Evolutionary conservation across 2,797 vertebrate genomes (phyloP), one percentile per base, ranked within the genome.

Genomic region (Lutjanus campechanus): DNA sequence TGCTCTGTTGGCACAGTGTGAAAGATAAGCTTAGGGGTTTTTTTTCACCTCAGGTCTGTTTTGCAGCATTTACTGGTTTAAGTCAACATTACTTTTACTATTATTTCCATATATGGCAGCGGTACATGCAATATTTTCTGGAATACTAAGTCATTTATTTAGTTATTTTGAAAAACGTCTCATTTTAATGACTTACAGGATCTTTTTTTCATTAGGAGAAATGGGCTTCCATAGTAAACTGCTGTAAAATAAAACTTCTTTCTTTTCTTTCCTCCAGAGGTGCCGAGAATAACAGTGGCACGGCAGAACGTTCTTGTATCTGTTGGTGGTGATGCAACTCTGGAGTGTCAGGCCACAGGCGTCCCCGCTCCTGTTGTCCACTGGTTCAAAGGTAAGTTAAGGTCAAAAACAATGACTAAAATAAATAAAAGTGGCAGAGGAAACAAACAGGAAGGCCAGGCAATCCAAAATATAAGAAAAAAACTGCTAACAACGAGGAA

Each of bases 381-480:
- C 19, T 99, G 98, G 98, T 96, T 96, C 89, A 97, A 97, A 97
- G 97, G 98, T 98, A 86, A 83, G 73, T 11, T 47, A 4, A 59
- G 53, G 56, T 75, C 51, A 83, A 75, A 79, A 81, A 47, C 29
- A 40, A n/a, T 13, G 1, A n/a, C n/a, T 25, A 44, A 44, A 11
- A 46, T 22, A 19, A 47, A 16, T 55, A 36, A 50, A 62, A 51
- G 19, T 5, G 6, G 8, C 12, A 43, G 13, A 41, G 12, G 1
- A 20, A 59, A 29, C 4, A 29, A 29, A 29, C 29, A 29, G 29
- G 29, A 29, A 29, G 29, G 29, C 29, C 29, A 29, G 29, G 29
- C 29, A 29, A 29, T 29, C 29, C 29, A 29, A 29, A 29, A 29
- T 29, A 29, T 29, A 29, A 29, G 29, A n/a, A 29, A 29, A 29